Evolutionary conservation across 2,797 vertebrate genomes (phyloP).

Genomic region (Lindbergichthys nudifrons): DNA sequence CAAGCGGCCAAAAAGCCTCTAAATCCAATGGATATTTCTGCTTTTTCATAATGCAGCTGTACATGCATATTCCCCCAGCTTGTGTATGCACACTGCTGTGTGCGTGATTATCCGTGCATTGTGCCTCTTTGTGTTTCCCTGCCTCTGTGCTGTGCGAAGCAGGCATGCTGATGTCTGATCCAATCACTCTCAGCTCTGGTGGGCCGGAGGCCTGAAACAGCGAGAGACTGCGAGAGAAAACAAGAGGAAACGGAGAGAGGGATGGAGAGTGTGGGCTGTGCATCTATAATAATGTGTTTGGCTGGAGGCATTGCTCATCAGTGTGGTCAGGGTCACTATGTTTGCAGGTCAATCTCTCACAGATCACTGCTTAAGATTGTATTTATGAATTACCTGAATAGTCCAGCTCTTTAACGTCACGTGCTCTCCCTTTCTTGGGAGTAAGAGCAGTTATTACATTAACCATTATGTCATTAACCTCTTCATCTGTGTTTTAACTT

Average conservation of each 20-base stretch:
- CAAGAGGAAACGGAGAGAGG: conserved; percentile 32
- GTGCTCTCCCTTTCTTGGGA: neutral
- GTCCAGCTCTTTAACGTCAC: conserved; percentile 4
- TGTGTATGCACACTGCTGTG: conserved; percentile 10
- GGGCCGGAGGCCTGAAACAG: conserved; percentile 61
- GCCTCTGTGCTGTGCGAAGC: conserved; percentile 58
- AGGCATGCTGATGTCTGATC: conserved; percentile 70
- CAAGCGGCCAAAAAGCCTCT: conserved; percentile 20
- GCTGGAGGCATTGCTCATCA: conserved; percentile 19
- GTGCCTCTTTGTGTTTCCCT: conserved; percentile 50
- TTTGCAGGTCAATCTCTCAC: conserved; percentile 3
- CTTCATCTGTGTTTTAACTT: neutral
- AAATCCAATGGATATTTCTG: conserved; percentile 35
- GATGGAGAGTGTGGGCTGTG: conserved; percentile 48
- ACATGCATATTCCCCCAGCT: conserved; percentile 4
- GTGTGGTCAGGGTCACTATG: conserved; percentile 10
- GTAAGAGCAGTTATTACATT: conserved; percentile 6
- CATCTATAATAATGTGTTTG: conserved; percentile 38
- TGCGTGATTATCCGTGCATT: conserved; percentile 39
- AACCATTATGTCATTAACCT: neutral
- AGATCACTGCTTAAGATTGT: conserved; percentile 17
- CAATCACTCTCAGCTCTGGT: conserved; percentile 68
- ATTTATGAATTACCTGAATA: conserved; percentile 27
- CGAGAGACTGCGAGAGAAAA: conserved; percentile 27
- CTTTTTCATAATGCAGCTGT: conserved; percentile 8